Evolutionary conservation across 2,113 vertebrate species (phyloP).

Genomic region (Chloebia gouldiae): DNA sequence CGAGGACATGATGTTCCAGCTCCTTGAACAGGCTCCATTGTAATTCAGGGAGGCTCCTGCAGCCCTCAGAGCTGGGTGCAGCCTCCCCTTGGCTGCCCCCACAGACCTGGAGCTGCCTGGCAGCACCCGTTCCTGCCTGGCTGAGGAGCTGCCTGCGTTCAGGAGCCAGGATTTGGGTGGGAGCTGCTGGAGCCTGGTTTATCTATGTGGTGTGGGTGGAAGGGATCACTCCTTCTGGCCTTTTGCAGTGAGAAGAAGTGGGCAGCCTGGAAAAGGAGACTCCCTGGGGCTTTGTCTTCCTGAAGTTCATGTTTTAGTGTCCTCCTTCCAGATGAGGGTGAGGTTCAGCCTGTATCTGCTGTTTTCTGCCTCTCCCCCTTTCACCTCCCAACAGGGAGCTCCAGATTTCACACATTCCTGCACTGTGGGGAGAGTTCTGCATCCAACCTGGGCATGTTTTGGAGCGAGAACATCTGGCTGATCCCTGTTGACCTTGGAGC

Average conservation of each 20-base stretch:
- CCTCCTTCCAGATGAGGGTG: not conserved
- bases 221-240: not conserved
- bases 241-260: not conserved
- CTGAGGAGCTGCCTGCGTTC: not conserved
- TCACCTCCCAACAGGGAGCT: not conserved
- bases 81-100: not conserved
- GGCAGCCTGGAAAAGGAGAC: not conserved
- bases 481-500: conserved; percentile 56
- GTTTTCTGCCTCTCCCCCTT: not conserved
- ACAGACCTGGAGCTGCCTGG: not conserved
- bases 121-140: not conserved
- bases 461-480: conserved; percentile 52
- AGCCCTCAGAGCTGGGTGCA: not conserved
- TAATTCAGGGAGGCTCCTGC: not conserved
- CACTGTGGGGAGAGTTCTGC: conserved; percentile 16
- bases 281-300: not conserved
- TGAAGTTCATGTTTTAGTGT: not conserved
- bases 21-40: conserved; percentile 26
- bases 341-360: not conserved
- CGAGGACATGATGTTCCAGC: conserved; percentile 70
- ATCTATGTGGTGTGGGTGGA: not conserved
- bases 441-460: conserved; percentile 47
- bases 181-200: not conserved
- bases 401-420: conserved; percentile 40
- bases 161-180: not conserved